These are phyloP conservation scores for Hemicordylus capensis DNA, from an alignment of 2,113 vertebrate species.

Conservation along the genomic window DNA sequence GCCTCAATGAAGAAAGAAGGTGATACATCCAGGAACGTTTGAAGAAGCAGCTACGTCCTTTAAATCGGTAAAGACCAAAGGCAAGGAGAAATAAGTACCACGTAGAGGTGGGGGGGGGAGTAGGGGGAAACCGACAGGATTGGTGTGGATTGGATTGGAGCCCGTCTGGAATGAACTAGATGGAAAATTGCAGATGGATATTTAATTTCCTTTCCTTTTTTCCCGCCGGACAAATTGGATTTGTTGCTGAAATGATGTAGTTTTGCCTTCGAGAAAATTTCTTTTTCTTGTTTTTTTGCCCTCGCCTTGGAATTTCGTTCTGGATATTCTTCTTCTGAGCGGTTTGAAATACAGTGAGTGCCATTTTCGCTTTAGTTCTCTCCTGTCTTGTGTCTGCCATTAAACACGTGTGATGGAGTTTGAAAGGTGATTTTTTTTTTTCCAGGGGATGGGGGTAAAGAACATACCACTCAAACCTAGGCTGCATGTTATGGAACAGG, in stretches of 20 bases:
- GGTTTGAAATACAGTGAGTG: conserved; percentile 77
- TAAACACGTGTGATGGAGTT: not conserved
- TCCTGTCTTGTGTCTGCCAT: not conserved
- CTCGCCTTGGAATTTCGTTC: conserved; percentile 68
- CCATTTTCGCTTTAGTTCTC: conserved; percentile 41
- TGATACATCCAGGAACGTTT: conserved; percentile 58
- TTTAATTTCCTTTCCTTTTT: conserved; percentile 70
- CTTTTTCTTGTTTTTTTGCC: not conserved
- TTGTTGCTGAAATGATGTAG: conserved; percentile 70
- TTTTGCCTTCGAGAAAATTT: conserved; percentile 28
- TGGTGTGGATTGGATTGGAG: conserved; percentile 74
- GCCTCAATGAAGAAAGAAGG: conserved; percentile 46
- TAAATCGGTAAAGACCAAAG: conserved; percentile 49
- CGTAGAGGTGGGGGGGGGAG: conserved; percentile 44
- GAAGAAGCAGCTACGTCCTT: conserved; percentile 68
- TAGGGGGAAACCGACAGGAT: conserved; percentile 53
- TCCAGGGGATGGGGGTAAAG: not conserved
- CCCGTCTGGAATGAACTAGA: conserved; percentile 76
- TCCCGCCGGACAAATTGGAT: conserved; percentile 63
- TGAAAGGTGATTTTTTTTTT: not conserved
- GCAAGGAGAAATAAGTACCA: conserved; percentile 49
- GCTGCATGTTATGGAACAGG: not conserved
- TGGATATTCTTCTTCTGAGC: conserved; percentile 72
- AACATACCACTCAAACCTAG: not conserved
- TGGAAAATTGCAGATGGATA: conserved; percentile 86